Conservation (phyloP, 1,140 invertebrate species). For the Hestina assimilis region DNA sequence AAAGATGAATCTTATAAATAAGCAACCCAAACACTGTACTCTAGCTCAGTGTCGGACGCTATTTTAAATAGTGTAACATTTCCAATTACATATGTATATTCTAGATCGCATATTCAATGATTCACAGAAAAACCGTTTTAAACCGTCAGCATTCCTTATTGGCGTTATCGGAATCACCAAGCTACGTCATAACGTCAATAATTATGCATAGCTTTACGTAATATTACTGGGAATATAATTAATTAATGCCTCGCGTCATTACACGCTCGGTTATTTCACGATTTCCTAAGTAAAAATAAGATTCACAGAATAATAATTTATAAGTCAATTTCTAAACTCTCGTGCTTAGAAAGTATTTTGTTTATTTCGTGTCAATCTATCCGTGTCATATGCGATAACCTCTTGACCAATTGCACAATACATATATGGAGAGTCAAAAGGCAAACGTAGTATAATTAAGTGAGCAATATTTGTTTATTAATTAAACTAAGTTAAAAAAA, state of each 20-base stretch:
- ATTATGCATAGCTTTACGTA: constrained; percentile 6
- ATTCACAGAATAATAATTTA: too few species aligned
- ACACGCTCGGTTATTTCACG: background rate
- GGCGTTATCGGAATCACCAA: constrained; percentile 14
- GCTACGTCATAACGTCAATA: background rate
- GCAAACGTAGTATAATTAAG: too few species aligned
- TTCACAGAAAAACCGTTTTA: background rate
- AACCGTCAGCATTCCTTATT: background rate
- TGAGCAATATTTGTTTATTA: too few species aligned
- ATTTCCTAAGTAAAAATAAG: constrained; percentile 4
- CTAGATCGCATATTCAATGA: background rate
- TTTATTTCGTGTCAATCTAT: too few species aligned
- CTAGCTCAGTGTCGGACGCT: background rate
- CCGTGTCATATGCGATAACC: too few species aligned
- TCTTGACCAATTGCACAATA: too few species aligned
- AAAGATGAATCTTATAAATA: too few species aligned
- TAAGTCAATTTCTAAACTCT: too few species aligned
- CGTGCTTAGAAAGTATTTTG: too few species aligned
- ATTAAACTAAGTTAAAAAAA: too few species aligned
- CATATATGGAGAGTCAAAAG: too few species aligned
- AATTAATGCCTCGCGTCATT: constrained; percentile 9
- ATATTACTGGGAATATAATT: constrained; percentile 11
- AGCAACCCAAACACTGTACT: too few species aligned
- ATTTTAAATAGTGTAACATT: background rate
- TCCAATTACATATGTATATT: background rate